Percentiles rank a stretch among this genome's conserved stretches.
Evolutionary conservation across 2,888 invertebrate species (phyloP).

Genomic region (Zele albiditarsus): DNA sequence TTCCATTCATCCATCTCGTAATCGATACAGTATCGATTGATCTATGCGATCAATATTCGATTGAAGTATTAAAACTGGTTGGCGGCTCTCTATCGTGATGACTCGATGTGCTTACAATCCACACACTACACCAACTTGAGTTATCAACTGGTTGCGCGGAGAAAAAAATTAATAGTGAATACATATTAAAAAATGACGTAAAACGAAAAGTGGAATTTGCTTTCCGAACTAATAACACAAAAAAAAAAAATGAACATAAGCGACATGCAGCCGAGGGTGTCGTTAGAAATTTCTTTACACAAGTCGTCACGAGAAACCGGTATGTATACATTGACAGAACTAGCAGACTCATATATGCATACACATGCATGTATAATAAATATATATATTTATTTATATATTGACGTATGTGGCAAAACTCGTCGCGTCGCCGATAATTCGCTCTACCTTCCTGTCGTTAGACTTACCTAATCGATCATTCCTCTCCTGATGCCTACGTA

Average conservation of each 20-base stretch:
- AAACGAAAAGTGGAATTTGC: conserved; percentile 37
- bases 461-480: neutral
- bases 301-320: neutral
- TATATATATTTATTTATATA: neutral
- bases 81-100: conserved; percentile 35
- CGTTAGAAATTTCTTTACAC: neutral
- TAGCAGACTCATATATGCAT: neutral
- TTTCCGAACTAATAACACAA: conserved; percentile 7
- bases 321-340: neutral
- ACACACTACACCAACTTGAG: conserved; percentile 39
- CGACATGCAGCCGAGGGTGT: conserved; percentile 7
- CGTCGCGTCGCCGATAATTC: neutral
- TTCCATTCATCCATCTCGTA: conserved; percentile 43
- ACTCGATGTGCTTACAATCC: conserved; percentile 27
- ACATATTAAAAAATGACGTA: conserved; percentile 37
- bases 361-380: neutral
- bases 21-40: neutral
- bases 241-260: neutral
- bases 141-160: conserved; percentile 47
- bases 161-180: conserved; percentile 33
- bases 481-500: neutral
- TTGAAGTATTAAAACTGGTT: conserved; percentile 47
- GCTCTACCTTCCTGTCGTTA: neutral
- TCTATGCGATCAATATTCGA: conserved; percentile 49
- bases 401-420: neutral